A percentile compares a stretch with the other conserved stretches of the same genome.
Conservation (phyloP, 30 jellyfish, hydroid and myxozoan species). For the Cassiopea andromeda region DNA sequence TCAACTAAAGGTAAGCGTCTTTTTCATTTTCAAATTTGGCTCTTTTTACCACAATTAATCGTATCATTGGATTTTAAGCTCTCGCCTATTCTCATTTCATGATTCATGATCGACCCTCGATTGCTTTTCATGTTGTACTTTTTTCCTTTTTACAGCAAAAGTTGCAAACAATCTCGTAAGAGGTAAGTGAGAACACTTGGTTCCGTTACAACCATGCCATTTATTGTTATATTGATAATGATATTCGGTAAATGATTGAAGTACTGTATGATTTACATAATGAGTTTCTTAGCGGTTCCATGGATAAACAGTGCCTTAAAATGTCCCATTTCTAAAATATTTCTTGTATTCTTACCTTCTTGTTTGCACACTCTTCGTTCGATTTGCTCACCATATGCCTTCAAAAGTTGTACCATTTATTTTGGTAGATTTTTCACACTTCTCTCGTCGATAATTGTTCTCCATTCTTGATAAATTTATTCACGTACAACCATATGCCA, state of each 20-base stretch:
- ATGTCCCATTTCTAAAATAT: not conserved
- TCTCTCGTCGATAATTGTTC: not conserved
- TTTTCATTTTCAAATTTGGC: not conserved
- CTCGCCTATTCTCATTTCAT: not conserved
- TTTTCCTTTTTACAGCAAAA: constrained; percentile 66
- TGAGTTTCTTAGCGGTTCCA: not conserved
- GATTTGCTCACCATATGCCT: not conserved
- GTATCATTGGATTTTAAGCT: not conserved
- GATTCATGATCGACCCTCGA: not conserved
- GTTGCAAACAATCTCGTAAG: constrained; percentile 93
- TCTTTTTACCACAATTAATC: not conserved
- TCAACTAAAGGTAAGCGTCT: constrained; percentile 21
- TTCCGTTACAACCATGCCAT: not conserved
- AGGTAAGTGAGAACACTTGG: constrained; percentile 36
- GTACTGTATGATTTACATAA: not conserved
- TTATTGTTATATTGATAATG: too few relatives aligned
- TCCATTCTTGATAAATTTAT: not conserved
- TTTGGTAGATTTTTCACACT: not conserved
- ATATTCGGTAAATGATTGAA: not conserved
- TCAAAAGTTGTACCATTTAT: too few relatives aligned
- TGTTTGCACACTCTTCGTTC: not conserved
- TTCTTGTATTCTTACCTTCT: not conserved
- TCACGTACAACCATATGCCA: too few relatives aligned
- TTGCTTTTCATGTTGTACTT: not conserved
- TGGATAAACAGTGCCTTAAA: not conserved